These are phyloP conservation scores for Pterocles gutturalis DNA, from an alignment of 2,113 vertebrate species.

Conservation along the genomic window DNA sequence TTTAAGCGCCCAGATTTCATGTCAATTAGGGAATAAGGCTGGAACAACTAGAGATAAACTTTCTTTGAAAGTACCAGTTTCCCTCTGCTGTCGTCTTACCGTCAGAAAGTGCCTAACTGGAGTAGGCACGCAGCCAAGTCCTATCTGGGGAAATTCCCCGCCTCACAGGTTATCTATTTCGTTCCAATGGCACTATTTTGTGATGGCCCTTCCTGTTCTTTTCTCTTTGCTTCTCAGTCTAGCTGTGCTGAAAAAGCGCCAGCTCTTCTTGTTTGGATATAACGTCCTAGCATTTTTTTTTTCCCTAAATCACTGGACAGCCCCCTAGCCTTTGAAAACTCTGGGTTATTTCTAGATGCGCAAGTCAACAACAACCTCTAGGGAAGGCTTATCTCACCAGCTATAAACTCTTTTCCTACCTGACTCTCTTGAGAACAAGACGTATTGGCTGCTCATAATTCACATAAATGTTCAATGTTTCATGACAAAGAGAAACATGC, in stretches of 20 bases:
- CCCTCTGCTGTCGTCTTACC: neutral
- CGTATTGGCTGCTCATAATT: slow-evolving; percentile 10
- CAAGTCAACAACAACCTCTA: neutral
- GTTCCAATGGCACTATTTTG: neutral
- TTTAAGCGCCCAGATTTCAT: neutral
- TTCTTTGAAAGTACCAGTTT: neutral
- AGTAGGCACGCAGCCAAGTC: neutral
- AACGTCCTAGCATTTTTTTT: neutral
- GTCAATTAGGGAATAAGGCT: slow-evolving; percentile 10
- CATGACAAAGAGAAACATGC: slow-evolving; percentile 45
- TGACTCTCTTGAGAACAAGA: slow-evolving; percentile 39
- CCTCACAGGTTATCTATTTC: slow-evolving; percentile 11
- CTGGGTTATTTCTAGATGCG: neutral
- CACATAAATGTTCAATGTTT: neutral
- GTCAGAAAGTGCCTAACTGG: slow-evolving; percentile 1
- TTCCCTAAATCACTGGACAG: neutral
- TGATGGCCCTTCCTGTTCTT: neutral
- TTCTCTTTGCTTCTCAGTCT: neutral
- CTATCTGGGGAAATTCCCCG: neutral
- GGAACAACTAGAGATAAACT: neutral
- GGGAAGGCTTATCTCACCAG: neutral
- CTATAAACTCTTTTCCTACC: slow-evolving; percentile 19
- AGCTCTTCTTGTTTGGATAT: neutral
- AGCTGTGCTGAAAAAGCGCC: neutral
- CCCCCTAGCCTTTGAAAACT: neutral